A percentile compares a stretch with the other conserved stretches of the same genome.
Evolutionary conservation across 2,113 vertebrate species (phyloP).

Genomic region (Dicaeum eximium): DNA sequence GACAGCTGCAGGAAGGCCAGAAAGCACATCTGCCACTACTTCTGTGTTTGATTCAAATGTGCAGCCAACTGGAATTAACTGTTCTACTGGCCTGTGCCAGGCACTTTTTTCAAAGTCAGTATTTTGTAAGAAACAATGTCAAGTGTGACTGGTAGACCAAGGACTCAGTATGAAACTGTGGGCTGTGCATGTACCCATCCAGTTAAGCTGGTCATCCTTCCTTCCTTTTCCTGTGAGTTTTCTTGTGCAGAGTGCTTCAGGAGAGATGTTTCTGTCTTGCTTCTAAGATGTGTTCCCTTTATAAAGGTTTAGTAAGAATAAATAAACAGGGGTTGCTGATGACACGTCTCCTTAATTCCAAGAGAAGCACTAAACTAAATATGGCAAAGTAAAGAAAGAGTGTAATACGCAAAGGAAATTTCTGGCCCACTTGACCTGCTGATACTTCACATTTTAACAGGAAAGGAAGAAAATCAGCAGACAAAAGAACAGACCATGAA

Average conservation of each 20-base stretch:
- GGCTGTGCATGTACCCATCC: accelerated
- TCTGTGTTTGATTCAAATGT: neutral
- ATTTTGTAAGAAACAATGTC: neutral
- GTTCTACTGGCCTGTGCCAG: neutral
- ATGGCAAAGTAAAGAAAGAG: neutral
- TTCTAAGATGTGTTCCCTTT: neutral
- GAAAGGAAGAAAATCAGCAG: neutral
- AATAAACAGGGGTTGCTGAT: neutral
- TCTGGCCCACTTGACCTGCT: neutral
- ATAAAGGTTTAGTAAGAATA: neutral
- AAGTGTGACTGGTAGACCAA: neutral
- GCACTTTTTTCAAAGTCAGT: neutral
- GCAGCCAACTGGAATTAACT: neutral
- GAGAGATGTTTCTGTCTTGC: neutral
- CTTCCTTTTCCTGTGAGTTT: neutral
- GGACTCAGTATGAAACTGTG: neutral
- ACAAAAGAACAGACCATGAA: neutral
- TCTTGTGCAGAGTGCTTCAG: neutral
- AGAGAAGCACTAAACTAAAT: neutral
- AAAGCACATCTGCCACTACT: neutral
- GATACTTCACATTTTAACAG: neutral
- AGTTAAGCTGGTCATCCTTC: neutral
- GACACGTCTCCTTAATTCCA: neutral
- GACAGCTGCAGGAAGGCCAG: neutral
- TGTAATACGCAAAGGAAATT: accelerated